Evolutionary conservation across 2,888 invertebrate species (phyloP).

Genomic region (Pandemis cinnamomeana): DNA sequence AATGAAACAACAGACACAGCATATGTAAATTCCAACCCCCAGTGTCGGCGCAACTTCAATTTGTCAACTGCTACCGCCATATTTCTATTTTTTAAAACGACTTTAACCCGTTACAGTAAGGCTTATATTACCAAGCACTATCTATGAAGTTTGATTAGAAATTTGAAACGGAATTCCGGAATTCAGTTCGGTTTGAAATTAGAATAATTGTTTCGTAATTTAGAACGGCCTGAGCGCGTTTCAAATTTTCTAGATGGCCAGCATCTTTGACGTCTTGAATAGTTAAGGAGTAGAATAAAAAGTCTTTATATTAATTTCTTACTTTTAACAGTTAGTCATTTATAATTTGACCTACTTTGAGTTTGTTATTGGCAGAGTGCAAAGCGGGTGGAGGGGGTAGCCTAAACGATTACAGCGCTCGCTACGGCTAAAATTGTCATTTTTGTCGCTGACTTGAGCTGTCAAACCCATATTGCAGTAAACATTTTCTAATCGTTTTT

Average conservation of each 20-base stretch:
- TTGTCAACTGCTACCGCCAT: slow-evolving; percentile 64
- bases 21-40: slow-evolving; percentile 71
- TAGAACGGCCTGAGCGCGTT: background rate
- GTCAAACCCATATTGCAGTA: too few relatives aligned
- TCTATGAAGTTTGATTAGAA: slow-evolving; percentile 6
- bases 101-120: slow-evolving; percentile 45
- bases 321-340: background rate
- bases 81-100: slow-evolving; percentile 48
- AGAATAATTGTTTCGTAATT: slow-evolving; percentile 16
- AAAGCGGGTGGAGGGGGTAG: too few relatives aligned
- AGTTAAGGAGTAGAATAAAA: background rate
- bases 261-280: background rate
- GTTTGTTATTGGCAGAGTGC: too few relatives aligned
- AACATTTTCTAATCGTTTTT: too few relatives aligned
- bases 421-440: too few relatives aligned
- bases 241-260: slow-evolving; percentile 6
- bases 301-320: background rate
- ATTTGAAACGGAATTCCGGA: slow-evolving; percentile 14
- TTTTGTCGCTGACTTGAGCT: too few relatives aligned
- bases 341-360: too few relatives aligned
- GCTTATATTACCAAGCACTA: slow-evolving; percentile 42
- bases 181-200: slow-evolving; percentile 24
- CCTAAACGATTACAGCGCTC: too few relatives aligned
- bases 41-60: slow-evolving; percentile 67
- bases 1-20: slow-evolving; percentile 56